Base-by-base conservation (phyloP, 1,140 invertebrate genomes). In the Samia ricini region DNA sequence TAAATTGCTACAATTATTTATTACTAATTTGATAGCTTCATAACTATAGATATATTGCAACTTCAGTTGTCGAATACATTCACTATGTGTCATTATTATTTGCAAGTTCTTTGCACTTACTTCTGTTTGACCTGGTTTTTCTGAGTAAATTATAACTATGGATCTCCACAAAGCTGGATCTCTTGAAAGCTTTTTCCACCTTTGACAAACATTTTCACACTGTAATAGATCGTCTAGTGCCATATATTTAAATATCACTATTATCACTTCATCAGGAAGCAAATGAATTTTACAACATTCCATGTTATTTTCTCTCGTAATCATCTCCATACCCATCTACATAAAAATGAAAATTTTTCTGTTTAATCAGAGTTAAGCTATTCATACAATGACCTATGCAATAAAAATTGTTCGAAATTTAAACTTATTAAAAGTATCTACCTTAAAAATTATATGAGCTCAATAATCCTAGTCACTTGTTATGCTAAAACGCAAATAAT, bases 11-110 rank as follows among this genome's bases (percentile, higher is more conserved):
- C 86, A 89, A 55, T 79, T 70, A 8, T 83, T 71, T 62, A 81
- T 65, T n/a, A 90, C 69, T 59, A 75, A 76, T 63, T 76, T 77
- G 36, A 87, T 79, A 10, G 70, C 64, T 20, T 74, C 56, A 64
- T 88, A 89, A 69, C 64, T 83, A 68, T 88, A 79, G n/a, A 87
- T 74, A 77, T 89, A 88, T 60, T 90, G 88, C 42, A 90, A 64
- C 69, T 83, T 88, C 49, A 90, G 70, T 54, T 71, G 68, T 8
- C 60, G 70, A 54, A 90, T 76, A 29, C 68, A 75, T 56, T 82
- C 68, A 23, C 71, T 64, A 61, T 89, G 85, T 29, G 79, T 72
- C 56, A 33, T 61, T 55, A 90, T 83, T 7, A 86, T 77, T 60
- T 77, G 60, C 58, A 87, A 60, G 59, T 76, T 88, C 72, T 73